A percentile compares a stretch with the other conserved stretches of the same genome.
Evolutionary conservation across 2,888 invertebrate species (phyloP).

Genomic region (Spodoptera littoralis): DNA sequence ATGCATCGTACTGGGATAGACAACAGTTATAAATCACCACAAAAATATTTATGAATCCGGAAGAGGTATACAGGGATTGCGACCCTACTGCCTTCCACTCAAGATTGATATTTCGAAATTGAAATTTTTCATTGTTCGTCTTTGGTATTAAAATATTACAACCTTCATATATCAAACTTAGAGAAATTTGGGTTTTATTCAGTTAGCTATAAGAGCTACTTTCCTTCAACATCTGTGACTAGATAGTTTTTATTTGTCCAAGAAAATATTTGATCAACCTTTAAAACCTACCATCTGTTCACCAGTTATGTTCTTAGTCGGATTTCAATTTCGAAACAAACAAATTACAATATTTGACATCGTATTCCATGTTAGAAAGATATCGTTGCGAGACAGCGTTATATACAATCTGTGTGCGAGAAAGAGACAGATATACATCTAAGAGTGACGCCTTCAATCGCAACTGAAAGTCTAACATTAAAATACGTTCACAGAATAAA

Average conservation of each 20-base stretch:
- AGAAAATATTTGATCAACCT: no score
- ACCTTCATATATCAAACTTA: no score
- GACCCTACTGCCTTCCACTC: no score
- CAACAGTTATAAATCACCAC: slow-evolving; percentile 74
- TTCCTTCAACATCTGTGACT: no score
- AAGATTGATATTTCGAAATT: no score
- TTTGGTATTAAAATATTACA: slow-evolving; percentile 23
- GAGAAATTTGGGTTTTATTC: no score
- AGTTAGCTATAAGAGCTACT: no score
- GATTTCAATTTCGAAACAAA: slow-evolving; percentile 21
- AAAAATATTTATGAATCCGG: slow-evolving; percentile 52
- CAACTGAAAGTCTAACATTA: slow-evolving; percentile 45
- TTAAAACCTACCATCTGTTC: no score
- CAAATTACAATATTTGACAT: slow-evolving; percentile 17
- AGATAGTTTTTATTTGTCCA: no score
- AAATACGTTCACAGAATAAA: slow-evolving; percentile 22
- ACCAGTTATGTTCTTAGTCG: no score
- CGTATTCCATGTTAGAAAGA: slow-evolving; percentile 45
- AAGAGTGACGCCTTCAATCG: slow-evolving; percentile 36
- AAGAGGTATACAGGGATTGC: slow-evolving; percentile 44
- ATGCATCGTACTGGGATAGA: slow-evolving; percentile 62
- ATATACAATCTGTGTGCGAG: slow-evolving; percentile 30
- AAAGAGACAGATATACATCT: slow-evolving; percentile 37
- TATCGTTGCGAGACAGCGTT: slow-evolving; percentile 31
- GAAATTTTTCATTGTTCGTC: not conserved